Base-by-base conservation (phyloP, 1,140 invertebrate species). In the Trialeurodes vaporariorum region DNA sequence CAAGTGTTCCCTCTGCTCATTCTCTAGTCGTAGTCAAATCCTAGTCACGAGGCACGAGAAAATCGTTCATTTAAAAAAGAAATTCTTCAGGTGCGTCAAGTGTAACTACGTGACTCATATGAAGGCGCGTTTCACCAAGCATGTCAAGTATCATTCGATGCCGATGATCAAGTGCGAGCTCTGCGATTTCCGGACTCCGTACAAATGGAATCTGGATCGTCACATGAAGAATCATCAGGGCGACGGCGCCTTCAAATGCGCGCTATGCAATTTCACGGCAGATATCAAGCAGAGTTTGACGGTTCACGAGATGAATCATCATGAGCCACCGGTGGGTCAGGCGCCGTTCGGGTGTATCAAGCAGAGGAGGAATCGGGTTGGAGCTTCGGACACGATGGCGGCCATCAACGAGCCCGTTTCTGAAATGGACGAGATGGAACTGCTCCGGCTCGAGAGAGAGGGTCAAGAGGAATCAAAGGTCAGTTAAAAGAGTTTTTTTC, bases 131-230 rank as follows among this genome's bases (percentile, higher is more conserved):
- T 96, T 90, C 76, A 94, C 91, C 34, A 94, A 94, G 76, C 94
- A 96, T 75, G 89, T 94, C n/a, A 94, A 94, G 74, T 93, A 94
- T 75, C 91, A 95, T 78, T 91, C 90, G 58, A 91, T 93, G 87
- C 91, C 91, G 64, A 92, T 92, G 86, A 93, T 93, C 70, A 93
- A 96, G 76, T 98, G 94, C 79, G 87, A 87, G 61, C 87, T 90
- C 74, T 98, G 94, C 79, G 91, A 94, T 73, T 98, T 96, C 77
- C 86, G 89, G 64, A 95, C 93, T 11, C 90, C 93, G 5, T 93
- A 94, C 80, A 93, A 93, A 77, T 93, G 91, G 87, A 96, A 96
- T 79, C 83, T 95, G 76, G 93, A 96, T 75, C 83, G 94, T 21
- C 94, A 98, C 75, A 90, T 90, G 79, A 88, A 91, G 77, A 95